Conservation (phyloP, 2,888 invertebrate species). For the Xestia rhomboidea region DNA sequence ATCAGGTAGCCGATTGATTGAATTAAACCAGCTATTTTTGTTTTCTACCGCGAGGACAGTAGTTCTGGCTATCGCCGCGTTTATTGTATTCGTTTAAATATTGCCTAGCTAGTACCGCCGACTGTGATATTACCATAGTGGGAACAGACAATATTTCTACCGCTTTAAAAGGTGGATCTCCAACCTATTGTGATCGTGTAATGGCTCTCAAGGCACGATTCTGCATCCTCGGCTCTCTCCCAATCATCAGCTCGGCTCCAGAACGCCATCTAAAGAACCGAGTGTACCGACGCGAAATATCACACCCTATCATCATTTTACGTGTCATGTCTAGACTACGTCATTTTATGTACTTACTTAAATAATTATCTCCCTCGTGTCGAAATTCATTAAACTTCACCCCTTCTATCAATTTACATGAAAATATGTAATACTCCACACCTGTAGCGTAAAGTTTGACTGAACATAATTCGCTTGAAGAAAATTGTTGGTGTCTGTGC, state of each 20-base stretch:
- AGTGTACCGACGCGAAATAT: not conserved
- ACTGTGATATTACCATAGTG: too few species aligned
- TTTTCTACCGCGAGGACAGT: not conserved
- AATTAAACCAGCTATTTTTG: not conserved
- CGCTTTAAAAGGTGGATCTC: too few species aligned
- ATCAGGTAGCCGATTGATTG: not conserved
- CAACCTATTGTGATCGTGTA: too few species aligned
- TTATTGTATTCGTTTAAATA: too few species aligned
- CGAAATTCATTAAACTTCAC: constrained; percentile 59
- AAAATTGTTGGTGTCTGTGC: constrained; percentile 22
- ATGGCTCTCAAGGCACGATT: too few species aligned
- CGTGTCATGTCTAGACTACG: constrained; percentile 18
- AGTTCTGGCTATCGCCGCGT: not conserved
- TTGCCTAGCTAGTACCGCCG: too few species aligned
- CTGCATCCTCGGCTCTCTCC: too few species aligned
- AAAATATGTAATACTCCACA: constrained; percentile 49
- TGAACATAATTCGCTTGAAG: constrained; percentile 30
- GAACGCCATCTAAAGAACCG: not conserved
- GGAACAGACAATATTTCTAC: too few species aligned
- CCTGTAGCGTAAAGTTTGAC: constrained; percentile 34
- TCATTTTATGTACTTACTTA: constrained; percentile 12
- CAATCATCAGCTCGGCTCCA: not conserved
- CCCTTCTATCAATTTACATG: constrained; percentile 63
- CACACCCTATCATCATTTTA: not conserved
- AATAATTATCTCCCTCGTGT: constrained; percentile 43